Evolutionary conservation across 2,113 vertebrate species (phyloP).

Genomic region (Paracanthobrama guichenoti): DNA sequence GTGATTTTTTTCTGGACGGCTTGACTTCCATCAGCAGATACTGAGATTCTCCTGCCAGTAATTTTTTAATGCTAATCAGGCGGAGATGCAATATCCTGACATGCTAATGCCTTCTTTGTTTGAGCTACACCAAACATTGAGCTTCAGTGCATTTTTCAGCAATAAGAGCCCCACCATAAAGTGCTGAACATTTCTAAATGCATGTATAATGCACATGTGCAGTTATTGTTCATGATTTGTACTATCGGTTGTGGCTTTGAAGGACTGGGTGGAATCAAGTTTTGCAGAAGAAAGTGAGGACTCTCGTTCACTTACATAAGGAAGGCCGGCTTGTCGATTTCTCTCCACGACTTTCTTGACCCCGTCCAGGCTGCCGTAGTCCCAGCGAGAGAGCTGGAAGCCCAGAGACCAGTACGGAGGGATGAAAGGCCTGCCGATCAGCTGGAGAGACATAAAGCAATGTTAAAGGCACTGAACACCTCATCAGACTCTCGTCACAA

Average conservation of each 20-base stretch:
- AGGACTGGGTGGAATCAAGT: background rate
- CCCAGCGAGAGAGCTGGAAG: constrained; percentile 93
- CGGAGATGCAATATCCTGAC: too few relatives aligned
- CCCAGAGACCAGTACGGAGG: constrained; percentile 94
- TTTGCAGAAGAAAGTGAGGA: background rate
- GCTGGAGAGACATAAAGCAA: constrained; percentile 68
- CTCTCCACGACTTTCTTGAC: constrained; percentile 82
- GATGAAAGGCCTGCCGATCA: constrained; percentile 84
- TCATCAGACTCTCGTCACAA: too few relatives aligned
- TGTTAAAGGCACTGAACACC: background rate
- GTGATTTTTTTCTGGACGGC: too few relatives aligned
- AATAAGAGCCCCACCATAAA: constrained; percentile 62
- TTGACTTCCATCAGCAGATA: too few relatives aligned
- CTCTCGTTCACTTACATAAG: constrained; percentile 81
- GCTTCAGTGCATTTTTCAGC: too few relatives aligned
- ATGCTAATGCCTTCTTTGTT: too few relatives aligned
- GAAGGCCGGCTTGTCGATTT: constrained; percentile 80
- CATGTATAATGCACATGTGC: background rate
- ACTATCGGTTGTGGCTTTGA: background rate
- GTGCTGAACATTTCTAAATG: background rate
- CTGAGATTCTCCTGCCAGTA: too few relatives aligned
- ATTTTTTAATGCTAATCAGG: too few relatives aligned
- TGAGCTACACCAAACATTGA: constrained; percentile 54
- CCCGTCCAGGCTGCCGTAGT: constrained; percentile 80
- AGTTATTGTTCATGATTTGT: background rate